These are phyloP conservation scores for Anisognathus igniventris DNA, from an alignment of 2,797 vertebrate genomes.

Conservation along the genomic window DNA sequence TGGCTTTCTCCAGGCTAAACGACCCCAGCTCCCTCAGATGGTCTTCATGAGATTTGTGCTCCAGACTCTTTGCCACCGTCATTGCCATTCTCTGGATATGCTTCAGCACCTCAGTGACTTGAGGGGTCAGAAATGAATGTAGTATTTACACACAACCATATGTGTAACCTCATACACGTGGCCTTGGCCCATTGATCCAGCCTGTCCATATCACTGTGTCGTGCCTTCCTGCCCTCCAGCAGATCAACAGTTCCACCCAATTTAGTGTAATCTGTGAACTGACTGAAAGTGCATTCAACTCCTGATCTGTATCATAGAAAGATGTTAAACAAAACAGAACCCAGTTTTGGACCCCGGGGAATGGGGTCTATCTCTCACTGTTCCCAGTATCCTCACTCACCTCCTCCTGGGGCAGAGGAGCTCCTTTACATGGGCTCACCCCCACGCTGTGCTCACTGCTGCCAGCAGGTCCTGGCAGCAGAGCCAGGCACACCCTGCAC, in stretches of 20 bases:
- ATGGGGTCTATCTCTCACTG: neutral
- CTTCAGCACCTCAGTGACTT: neutral
- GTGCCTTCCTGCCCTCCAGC: neutral
- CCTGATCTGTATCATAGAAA: neutral
- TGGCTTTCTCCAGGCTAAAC: neutral
- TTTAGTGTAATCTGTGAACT: neutral
- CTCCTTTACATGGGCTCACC: neutral
- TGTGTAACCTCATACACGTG: neutral
- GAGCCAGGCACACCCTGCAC: too few species aligned
- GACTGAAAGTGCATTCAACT: neutral
- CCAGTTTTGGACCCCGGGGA: fast-evolving
- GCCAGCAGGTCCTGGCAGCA: neutral
- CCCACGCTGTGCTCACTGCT: fast-evolving
- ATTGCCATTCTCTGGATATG: neutral
- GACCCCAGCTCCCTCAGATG: neutral
- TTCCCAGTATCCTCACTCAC: neutral
- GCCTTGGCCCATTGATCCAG: neutral
- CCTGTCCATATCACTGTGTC: neutral
- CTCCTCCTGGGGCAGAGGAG: neutral
- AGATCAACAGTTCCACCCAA: neutral
- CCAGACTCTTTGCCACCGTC: too few species aligned
- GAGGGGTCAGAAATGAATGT: too few species aligned
- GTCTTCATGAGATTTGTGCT: neutral
- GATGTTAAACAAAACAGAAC: too few species aligned
- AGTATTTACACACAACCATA: neutral